Conservation (phyloP, 2,797 vertebrate genomes). For the Diplodus sargus region DNA sequence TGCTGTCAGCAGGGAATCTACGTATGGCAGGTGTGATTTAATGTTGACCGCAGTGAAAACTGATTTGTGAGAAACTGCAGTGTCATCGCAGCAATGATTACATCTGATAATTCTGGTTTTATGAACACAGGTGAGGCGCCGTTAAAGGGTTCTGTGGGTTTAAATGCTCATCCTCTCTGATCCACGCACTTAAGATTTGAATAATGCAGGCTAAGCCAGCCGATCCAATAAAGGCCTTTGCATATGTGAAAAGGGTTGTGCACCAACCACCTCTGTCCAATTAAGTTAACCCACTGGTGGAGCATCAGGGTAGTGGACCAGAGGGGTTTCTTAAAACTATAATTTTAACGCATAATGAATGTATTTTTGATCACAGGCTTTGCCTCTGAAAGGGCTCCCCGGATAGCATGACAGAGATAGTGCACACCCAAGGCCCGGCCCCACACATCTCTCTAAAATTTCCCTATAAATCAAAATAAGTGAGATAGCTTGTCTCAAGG, state of each 20-base stretch:
- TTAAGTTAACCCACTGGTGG: conserved; percentile 15
- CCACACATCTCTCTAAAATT: neutral
- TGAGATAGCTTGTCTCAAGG: neutral
- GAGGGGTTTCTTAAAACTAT: neutral
- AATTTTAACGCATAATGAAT: neutral
- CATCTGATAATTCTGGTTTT: conserved; percentile 17
- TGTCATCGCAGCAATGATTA: conserved; percentile 31
- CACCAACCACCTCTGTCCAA: neutral
- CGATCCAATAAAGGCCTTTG: neutral
- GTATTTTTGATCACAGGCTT: neutral
- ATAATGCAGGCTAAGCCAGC: neutral
- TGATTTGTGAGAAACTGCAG: neutral
- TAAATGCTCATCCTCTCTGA: conserved; percentile 1
- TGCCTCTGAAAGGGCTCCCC: neutral
- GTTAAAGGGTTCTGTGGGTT: conserved; percentile 4
- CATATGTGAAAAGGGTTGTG: neutral
- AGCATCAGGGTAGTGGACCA: neutral
- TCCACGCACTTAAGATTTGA: conserved; percentile 5
- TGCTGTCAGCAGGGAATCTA: neutral
- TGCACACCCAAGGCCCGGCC: neutral
- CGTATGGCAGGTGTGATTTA: conserved; percentile 4
- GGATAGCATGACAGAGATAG: neutral
- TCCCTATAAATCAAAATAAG: neutral
- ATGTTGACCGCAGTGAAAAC: neutral
- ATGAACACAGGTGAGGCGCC: conserved; percentile 17